Evolutionary conservation across 2,888 invertebrate species (phyloP).

Genomic region (Salticus scenicus): DNA sequence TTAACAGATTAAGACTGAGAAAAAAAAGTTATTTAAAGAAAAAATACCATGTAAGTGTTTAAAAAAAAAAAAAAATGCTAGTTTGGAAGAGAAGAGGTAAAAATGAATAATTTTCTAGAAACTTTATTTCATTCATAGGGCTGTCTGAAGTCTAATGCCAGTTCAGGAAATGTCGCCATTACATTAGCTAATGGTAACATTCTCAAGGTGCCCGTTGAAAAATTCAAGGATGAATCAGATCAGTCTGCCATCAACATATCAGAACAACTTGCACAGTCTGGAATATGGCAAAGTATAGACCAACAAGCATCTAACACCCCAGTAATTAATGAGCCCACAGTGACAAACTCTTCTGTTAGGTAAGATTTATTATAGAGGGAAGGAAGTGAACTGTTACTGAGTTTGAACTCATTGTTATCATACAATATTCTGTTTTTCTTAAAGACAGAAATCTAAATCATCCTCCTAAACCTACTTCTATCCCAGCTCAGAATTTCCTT

Average conservation of each 20-base stretch:
- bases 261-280: conserved; percentile 93
- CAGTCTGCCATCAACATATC: conserved; percentile 85
- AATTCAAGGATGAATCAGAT: conserved; percentile 73
- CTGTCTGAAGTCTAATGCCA: conserved; percentile 70
- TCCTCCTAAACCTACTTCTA: too few species aligned
- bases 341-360: conserved; percentile 50
- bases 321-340: conserved; percentile 78
- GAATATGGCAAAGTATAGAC: conserved; percentile 85
- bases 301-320: conserved; percentile 79
- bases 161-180: conserved; percentile 83
- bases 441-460: too few species aligned
- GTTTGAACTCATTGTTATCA: too few species aligned
- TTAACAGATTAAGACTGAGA: too few species aligned
- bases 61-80: not conserved
- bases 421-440: too few species aligned
- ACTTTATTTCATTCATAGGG: conserved; percentile 38
- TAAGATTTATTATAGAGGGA: conserved; percentile 23
- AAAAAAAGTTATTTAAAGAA: too few species aligned
- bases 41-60: too few species aligned
- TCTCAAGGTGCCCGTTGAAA: conserved; percentile 88
- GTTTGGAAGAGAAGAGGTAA: not conserved
- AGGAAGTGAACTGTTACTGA: too few species aligned
- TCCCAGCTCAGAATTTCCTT: too few species aligned
- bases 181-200: conserved; percentile 91
- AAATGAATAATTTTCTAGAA: not conserved